Conservation (phyloP, 2,113 vertebrate genomes). For the Amazona guildingii region DNA sequence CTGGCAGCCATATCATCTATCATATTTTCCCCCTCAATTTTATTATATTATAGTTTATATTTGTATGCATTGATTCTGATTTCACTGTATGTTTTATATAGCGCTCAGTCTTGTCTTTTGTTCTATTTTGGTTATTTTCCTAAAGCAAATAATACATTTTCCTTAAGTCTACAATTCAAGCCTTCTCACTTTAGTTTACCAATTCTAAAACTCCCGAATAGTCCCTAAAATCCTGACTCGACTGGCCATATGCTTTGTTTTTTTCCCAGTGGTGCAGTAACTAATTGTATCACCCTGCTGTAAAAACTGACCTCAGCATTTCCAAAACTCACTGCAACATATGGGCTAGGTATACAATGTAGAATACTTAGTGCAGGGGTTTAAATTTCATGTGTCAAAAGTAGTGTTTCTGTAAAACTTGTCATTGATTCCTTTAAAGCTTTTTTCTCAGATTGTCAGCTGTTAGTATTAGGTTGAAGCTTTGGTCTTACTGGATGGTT, state of each 20-base stretch:
- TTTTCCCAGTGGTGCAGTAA: background rate
- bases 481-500: background rate
- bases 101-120: background rate
- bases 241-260: background rate
- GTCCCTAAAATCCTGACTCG: background rate
- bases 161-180: background rate
- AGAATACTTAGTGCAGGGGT: background rate
- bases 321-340: background rate
- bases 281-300: background rate
- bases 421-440: background rate
- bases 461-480: background rate
- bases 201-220: background rate
- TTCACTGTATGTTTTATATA: background rate
- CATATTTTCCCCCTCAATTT: background rate
- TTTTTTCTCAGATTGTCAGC: background rate
- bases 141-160: background rate
- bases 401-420: background rate
- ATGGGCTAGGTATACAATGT: background rate
- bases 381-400: background rate
- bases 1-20: background rate
- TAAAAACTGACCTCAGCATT: background rate
- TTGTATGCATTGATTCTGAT: background rate
- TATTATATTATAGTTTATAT: background rate
- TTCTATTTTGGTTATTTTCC: background rate
- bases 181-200: background rate